Evolutionary conservation across 2,888 invertebrate species (phyloP), one percentile per base, ranked within the genome.

Genomic region (Oasisia sp.): DNA sequence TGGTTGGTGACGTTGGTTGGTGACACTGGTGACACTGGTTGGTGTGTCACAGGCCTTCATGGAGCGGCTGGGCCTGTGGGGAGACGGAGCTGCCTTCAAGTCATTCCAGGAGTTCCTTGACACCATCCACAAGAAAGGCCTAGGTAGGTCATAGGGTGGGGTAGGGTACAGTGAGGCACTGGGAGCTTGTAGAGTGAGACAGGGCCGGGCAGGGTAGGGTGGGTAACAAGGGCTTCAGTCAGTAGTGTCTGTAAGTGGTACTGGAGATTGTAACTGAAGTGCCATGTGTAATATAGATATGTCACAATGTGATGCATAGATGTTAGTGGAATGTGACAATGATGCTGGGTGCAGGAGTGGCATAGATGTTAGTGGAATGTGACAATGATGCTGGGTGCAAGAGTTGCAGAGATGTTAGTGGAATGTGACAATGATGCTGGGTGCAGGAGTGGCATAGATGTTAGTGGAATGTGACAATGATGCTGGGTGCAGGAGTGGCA

Each of bases 1-100:
- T n/a, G n/a, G n/a, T n/a, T n/a, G n/a, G n/a, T n/a, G n/a, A n/a
- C n/a, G n/a, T n/a, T n/a, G n/a, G n/a, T n/a, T 74, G 19, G 74
- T 74, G 74, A 74, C 74, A 90, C 5, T n/a, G 44, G 74, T 74
- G 74, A 74, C 14, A 90, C 1, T n/a, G 44, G 32, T 38, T n/a
- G n/a, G 32, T 90, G 27, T 89, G 32, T 91, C 92, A 4, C 94
- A 95, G 95, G 96, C 96, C 0, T 96, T 96, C 93, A 96, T 96
- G 96, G 95, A 96, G 93, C 94, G 96, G 91, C 94, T 96, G 14
- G 96, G 96, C 12, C 94, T 96, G 90, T 96, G 96, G 96, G 96
- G 96, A 90, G 95, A 95, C 45, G 95, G 96, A 27, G 95, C 95
- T 8, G 95, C 95, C 45, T 96, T 96, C 94, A 94, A 94, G 91